Base-by-base conservation (phyloP, 2,888 invertebrate species). In the Cynaeus angustus region DNA sequence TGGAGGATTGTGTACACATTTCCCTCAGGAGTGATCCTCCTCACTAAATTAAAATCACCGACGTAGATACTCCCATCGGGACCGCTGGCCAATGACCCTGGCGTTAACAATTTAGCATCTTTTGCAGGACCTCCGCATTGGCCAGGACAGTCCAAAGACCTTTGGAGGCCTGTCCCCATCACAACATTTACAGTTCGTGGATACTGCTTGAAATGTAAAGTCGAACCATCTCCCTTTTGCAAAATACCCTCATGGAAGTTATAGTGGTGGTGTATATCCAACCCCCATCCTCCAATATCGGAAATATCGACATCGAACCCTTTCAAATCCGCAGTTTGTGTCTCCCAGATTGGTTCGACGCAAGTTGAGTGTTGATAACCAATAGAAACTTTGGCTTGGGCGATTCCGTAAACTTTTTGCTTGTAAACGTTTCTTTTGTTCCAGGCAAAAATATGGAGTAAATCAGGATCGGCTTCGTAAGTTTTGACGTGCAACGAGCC, bases 181-280 rank as follows among this genome's bases (percentile, higher is more conserved):
- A 96, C 92, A 46, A 96, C 96, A 85, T 94, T 92, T 4, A 98
- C 93, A 46, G 94, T 97, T 77, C 95, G 88, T 46, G 96, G 96
- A 81, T 96, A 95, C 81, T 95, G 94, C 81, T 96, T 97, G 85
- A 99, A 90, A 85, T 98, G 97, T 33, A 98, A 88, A 45, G 97
- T 94, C 1, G 96, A 95, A 62, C 99, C 99, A 82, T 82, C 84
- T 38, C 99, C 99, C 84, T 98, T 98, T 85, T 99, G 98, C 46
- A 99, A 87, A 72, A 99, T 98, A 14, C 96, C 98, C 88, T 99
- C 98, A 82, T 98, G 96, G 89, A 97, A 97, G 85, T 99, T 99
- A 86, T 98, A 98, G 84, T 97, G 96, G 85, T 99, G 99, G 86
- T 99, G 98, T 73, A 98, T 96, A 83, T 99, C 96, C 62, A 99